Base-by-base conservation (phyloP, 53 echinoderm and acorn worm genomes). In the Holothuria leucospilota region DNA sequence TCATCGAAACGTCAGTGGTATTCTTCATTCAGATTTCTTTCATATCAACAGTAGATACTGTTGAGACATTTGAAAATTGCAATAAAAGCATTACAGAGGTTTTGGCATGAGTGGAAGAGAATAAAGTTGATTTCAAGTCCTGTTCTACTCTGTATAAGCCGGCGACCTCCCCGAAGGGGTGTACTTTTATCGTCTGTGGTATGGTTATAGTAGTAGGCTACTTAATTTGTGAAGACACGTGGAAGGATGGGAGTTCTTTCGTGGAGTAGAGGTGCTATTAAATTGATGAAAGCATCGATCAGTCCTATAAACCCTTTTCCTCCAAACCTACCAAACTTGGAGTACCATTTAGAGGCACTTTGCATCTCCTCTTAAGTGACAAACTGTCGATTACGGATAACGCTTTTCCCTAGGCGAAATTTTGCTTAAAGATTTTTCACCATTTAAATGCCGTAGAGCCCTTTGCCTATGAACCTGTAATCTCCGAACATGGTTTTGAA, bases 331-430 rank as follows among this genome's bases (percentile, higher is more conserved):
- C 51, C 75, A 53, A 11, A 52, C 23, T 51, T 75, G 25, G 75
- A 75, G 75, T 75, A 52, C 75, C 75, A 75, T 75, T 75, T 52
- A 49, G 75, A 51, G 75, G 75, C 53, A 51, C 52, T 75, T 75
- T 75, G 41, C 75, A 49, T 56, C 15, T 56, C 52, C 49, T 49
- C 75, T 75, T 75, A 52, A 75, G 51, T 27, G 23, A 27, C 25
- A 46, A 52, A 52, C 52, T 75, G 75, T 75, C 75, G 75, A 75
- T 75, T 75, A 75, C 26, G 75, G 75, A 75, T 51, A 75, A 51
- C 75, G 75, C 51, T 75, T 51, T 75, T 75, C 75, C 75, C 52
- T 26, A 51, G 75, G 75, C 75, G 24, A n/a, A 30, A 51, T 75
- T 49, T 75, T 49, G 16, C 26, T 8, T 49, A 40, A 56, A 18